These are phyloP conservation scores for Antheraea assamensis DNA, from an alignment of 2,888 invertebrate genomes.

Conservation along the genomic window DNA sequence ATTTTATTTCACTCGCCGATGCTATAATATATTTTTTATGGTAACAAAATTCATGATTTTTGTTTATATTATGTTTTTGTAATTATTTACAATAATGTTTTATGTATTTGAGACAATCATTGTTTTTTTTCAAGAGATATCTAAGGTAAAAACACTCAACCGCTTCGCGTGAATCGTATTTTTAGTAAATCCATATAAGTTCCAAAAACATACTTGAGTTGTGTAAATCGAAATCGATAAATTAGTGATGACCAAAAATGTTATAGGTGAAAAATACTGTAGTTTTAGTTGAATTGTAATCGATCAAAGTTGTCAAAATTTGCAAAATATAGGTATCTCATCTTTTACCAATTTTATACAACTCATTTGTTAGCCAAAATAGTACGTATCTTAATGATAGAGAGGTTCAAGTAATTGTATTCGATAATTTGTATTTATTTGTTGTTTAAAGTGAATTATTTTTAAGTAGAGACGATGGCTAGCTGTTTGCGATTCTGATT, in stretches of 20 bases:
- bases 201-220: no score
- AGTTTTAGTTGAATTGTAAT: neutral
- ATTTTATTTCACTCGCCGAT: neutral
- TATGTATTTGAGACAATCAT: no score
- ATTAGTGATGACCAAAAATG: neutral
- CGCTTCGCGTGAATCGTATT: neutral
- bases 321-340: no score
- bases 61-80: neutral
- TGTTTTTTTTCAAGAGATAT: no score
- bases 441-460: constrained; percentile 27
- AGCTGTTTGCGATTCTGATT: constrained; percentile 67
- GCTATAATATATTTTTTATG: neutral
- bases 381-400: neutral
- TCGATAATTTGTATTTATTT: constrained; percentile 26
- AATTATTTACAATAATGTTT: no score
- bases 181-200: neutral
- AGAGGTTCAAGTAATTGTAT: neutral
- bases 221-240: neutral
- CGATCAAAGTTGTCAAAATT: no score
- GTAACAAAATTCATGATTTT: neutral
- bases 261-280: neutral
- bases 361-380: neutral
- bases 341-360: neutral
- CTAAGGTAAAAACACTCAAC: no score
- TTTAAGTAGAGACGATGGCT: constrained; percentile 46